These are phyloP conservation scores for Kryptolebias marmoratus DNA, from an alignment of 2,113 vertebrate species.

Conservation along the genomic window DNA sequence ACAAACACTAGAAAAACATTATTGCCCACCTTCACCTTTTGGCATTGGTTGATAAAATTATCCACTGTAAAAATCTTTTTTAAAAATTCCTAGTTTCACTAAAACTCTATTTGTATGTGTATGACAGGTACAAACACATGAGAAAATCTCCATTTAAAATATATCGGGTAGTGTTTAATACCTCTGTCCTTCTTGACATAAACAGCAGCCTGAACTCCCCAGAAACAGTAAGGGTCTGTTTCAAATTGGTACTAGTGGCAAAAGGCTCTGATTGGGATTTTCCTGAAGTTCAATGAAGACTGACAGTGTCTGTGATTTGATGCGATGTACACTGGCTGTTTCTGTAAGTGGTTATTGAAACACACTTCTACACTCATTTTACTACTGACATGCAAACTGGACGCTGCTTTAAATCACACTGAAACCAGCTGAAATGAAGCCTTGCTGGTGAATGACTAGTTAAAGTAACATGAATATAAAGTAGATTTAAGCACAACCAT, in stretches of 20 bases:
- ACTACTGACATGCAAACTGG: constrained; percentile 3
- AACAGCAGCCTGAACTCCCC: background rate
- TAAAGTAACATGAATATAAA: background rate
- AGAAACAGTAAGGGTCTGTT: background rate
- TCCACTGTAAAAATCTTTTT: too few species aligned
- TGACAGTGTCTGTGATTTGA: constrained; percentile 37
- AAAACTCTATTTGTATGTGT: too few species aligned
- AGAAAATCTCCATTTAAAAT: too few species aligned
- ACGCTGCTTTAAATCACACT: background rate
- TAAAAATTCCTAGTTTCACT: too few species aligned
- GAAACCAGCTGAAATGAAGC: constrained; percentile 12
- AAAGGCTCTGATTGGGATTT: constrained; percentile 35
- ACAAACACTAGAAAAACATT: too few species aligned
- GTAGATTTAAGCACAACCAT: background rate
- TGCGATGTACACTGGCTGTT: constrained; percentile 37
- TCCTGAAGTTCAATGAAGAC: constrained; percentile 30
- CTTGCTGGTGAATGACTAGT: background rate
- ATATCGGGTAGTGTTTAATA: too few species aligned
- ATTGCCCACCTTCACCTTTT: too few species aligned
- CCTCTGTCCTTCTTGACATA: background rate
- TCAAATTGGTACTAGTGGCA: constrained; percentile 3
- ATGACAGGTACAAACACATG: too few species aligned
- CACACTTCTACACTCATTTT: constrained; percentile 30
- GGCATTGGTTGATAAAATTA: too few species aligned
- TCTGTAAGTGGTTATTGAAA: constrained; percentile 32